Percentiles rank a stretch among this genome's conserved stretches.
These are phyloP conservation scores for Aurelia aurita DNA, from an alignment of 30 jellyfish, hydroid and myxozoan genomes.

Conservation along the genomic window DNA sequence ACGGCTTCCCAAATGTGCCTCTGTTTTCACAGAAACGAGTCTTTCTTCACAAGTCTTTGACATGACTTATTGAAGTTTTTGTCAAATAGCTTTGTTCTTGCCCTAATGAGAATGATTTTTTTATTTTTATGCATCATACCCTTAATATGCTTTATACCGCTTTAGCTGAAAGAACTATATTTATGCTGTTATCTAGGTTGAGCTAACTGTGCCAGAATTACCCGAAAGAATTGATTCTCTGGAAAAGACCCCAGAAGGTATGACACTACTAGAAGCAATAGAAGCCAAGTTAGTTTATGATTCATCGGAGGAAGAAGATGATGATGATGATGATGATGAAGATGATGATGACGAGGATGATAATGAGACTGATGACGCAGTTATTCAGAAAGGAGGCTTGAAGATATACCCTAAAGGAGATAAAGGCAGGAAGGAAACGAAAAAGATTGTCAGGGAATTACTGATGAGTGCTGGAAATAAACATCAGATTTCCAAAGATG, in stretches of 20 bases:
- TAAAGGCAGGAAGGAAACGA: slow-evolving; percentile 5
- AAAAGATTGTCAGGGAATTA: slow-evolving; percentile 44
- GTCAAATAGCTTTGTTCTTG: too few species aligned
- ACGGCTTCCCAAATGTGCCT: too few species aligned
- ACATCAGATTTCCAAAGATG: slow-evolving; percentile 16
- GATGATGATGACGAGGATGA: slow-evolving; percentile 73
- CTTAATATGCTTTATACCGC: too few species aligned
- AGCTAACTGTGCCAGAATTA: slow-evolving; percentile 13
- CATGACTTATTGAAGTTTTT: too few species aligned
- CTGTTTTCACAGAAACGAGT: too few species aligned
- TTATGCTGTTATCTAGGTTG: too few species aligned
- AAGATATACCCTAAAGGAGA: slow-evolving; percentile 21
- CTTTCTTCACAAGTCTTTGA: too few species aligned
- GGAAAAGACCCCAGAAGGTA: slow-evolving; percentile 69
- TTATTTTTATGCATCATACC: too few species aligned
- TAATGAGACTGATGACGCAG: slow-evolving; percentile 45
- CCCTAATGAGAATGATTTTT: too few species aligned
- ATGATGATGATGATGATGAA: slow-evolving; percentile 70
- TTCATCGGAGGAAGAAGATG: slow-evolving; percentile 72
- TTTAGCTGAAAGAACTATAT: too few species aligned
- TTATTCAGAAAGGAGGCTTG: slow-evolving; percentile 4
- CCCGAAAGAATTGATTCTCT: slow-evolving; percentile 57
- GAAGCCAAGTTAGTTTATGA: slow-evolving; percentile 72
- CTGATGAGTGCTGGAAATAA: slow-evolving; percentile 44
- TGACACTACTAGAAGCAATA: slow-evolving; percentile 69